Percentiles rank a stretch among this genome's conserved stretches.
phyloP scores from a whole-genome alignment of 92 coral and sea anemone species.

The Palythoa grandiflora region DNA sequence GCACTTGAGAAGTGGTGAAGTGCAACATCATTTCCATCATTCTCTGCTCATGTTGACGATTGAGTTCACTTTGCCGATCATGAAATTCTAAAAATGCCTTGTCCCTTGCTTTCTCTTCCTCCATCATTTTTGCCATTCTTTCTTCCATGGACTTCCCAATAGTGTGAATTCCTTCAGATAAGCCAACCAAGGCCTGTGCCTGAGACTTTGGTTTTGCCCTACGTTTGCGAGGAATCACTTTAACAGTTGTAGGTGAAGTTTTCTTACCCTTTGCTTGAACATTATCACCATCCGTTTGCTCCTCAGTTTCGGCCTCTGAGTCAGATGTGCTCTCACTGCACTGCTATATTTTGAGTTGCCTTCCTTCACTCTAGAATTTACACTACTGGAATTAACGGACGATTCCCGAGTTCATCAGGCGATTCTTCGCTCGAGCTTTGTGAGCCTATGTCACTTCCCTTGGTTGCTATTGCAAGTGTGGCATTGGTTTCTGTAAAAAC shows the following conservation, averaged over 20 bases:
- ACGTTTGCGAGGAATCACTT: not conserved
- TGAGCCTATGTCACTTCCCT: not conserved
- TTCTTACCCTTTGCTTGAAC: not conserved
- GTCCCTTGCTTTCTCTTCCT: not conserved
- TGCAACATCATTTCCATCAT: not conserved
- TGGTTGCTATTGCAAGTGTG: conserved; percentile 18
- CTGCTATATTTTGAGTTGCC: not conserved
- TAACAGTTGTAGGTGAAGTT: not conserved
- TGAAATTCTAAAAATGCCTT: not conserved
- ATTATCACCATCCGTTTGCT: not conserved
- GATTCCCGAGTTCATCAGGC: conserved; percentile 19
- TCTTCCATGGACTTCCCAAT: not conserved
- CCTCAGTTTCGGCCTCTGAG: not conserved
- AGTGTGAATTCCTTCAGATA: not conserved
- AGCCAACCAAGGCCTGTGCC: not conserved
- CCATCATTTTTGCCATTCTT: not conserved
- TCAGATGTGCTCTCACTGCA: not conserved
- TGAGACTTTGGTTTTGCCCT: not conserved
- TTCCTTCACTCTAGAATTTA: conserved; percentile 1
- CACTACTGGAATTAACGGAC: not conserved
- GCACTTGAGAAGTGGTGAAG: not conserved
- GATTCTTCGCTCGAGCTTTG: not conserved
- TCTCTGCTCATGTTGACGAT: not conserved
- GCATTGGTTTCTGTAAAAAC: conserved; percentile 11
- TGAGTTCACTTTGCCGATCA: not conserved